A percentile compares a stretch with the other conserved stretches of the same genome.
phyloP scores from a whole-genome alignment of 1,140 invertebrate species.

The Cotesia glomerata region DNA sequence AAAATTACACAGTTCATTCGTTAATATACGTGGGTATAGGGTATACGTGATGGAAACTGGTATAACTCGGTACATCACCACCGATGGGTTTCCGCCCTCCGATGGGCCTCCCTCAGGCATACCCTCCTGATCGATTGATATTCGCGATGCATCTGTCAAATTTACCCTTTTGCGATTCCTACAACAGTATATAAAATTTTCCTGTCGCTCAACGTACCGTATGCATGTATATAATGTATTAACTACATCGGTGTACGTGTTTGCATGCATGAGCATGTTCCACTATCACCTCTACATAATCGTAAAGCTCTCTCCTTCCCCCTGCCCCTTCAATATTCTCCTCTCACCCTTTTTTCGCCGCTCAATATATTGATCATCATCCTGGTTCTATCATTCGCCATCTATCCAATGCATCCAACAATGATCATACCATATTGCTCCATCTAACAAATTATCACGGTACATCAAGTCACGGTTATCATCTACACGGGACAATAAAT shows the following conservation, averaged over 20 bases:
- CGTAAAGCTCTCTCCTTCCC: background rate
- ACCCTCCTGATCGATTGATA: conserved; percentile 46
- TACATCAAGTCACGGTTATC: conserved; percentile 41
- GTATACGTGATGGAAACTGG: conserved; percentile 15
- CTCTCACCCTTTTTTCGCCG: background rate
- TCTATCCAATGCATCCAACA: conserved; percentile 36
- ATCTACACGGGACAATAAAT: conserved; percentile 41
- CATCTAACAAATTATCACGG: conserved; percentile 47
- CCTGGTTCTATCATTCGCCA: background rate
- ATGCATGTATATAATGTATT: background rate
- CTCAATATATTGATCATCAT: conserved; percentile 15
- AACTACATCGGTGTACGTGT: background rate
- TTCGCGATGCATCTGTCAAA: conserved; percentile 55
- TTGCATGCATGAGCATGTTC: conserved; percentile 7
- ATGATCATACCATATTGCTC: conserved; percentile 47
- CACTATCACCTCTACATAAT: background rate
- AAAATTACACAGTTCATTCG: conserved; percentile 27
- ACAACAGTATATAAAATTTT: conserved; percentile 13
- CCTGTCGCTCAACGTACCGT: background rate
- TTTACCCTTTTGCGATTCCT: conserved; percentile 49
- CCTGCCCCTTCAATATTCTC: background rate
- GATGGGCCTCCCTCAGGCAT: conserved; percentile 27
- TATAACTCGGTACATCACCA: background rate
- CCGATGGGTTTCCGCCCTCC: background rate
- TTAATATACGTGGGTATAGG: conserved; percentile 28